Percentiles rank a stretch among this genome's conserved stretches.
phyloP scores from a whole-genome alignment of 1,140 invertebrate genomes.

The Diachasma alloeum region DNA sequence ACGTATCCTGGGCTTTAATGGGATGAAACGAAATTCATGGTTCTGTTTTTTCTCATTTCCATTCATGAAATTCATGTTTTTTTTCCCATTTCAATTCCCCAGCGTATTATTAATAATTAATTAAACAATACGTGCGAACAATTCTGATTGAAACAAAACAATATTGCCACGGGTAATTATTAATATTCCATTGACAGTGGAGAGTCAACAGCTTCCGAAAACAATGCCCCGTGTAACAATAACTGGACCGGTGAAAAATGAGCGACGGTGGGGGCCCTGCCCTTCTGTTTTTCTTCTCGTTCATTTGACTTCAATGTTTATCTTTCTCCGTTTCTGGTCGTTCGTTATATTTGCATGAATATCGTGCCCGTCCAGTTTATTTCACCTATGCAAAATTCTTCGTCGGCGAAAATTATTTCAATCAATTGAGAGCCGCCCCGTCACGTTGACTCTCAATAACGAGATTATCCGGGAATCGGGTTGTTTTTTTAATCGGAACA shows the following conservation, averaged over 20 bases:
- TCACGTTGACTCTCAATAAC: constrained; percentile 22
- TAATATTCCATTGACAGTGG: background rate
- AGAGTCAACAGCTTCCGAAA: background rate
- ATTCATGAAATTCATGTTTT: background rate
- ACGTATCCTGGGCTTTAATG: background rate
- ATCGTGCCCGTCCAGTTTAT: background rate
- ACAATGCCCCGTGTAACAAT: background rate
- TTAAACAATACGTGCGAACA: background rate
- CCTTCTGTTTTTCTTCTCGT: background rate
- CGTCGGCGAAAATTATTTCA: background rate
- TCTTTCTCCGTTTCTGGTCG: background rate
- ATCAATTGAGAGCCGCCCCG: background rate
- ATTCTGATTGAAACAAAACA: background rate
- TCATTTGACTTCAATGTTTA: background rate
- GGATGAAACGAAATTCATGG: background rate
- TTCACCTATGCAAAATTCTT: background rate
- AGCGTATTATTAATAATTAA: background rate
- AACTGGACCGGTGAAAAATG: background rate
- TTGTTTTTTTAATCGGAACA: background rate
- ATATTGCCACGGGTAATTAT: background rate
- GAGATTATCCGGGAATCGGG: constrained; percentile 25
- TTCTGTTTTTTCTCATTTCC: background rate
- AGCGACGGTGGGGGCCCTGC: background rate
- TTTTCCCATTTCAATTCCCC: background rate
- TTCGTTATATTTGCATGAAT: constrained; percentile 19